Conservation (phyloP, 2,797 vertebrate genomes). For the Spinus olivaceus region DNA sequence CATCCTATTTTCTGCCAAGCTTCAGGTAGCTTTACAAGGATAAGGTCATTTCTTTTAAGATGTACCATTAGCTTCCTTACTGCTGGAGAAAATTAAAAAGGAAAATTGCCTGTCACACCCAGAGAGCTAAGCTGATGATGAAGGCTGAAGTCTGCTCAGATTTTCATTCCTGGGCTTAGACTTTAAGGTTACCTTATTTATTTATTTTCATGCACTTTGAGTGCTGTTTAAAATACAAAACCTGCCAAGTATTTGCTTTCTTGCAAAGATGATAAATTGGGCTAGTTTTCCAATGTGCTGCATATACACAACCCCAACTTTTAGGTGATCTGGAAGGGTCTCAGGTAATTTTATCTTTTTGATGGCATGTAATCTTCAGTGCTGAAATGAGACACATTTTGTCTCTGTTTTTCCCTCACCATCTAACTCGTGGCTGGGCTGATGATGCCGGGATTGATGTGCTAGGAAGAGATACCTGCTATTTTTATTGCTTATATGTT, state of each 20-base stretch:
- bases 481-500: slow-evolving; percentile 59
- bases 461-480: slow-evolving; percentile 34
- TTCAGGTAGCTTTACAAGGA: slow-evolving; percentile 57
- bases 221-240: slow-evolving; percentile 54
- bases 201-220: slow-evolving; percentile 36
- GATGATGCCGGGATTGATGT: slow-evolving; percentile 52
- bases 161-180: slow-evolving; percentile 32
- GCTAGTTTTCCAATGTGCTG: slow-evolving; percentile 29
- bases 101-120: slow-evolving; percentile 67
- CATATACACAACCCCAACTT: slow-evolving; percentile 37
- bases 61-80: slow-evolving; percentile 56
- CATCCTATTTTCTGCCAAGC: slow-evolving; percentile 48
- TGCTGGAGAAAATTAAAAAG: slow-evolving; percentile 65
- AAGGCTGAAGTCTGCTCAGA: slow-evolving; percentile 47
- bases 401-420: slow-evolving; percentile 29
- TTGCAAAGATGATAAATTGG: slow-evolving; percentile 42
- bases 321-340: slow-evolving; percentile 24
- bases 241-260: slow-evolving; percentile 26
- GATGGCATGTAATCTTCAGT: slow-evolving; percentile 60
- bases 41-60: slow-evolving; percentile 62
- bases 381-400: slow-evolving; percentile 53
- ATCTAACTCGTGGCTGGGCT: slow-evolving; percentile 17
- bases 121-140: slow-evolving; percentile 54
- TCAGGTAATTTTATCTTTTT: slow-evolving; percentile 53
- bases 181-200: slow-evolving; percentile 52